Percentiles rank a stretch among this genome's conserved stretches.
phyloP scores from a whole-genome alignment of 2,888 invertebrate genomes.

The Andrena camellia region DNA sequence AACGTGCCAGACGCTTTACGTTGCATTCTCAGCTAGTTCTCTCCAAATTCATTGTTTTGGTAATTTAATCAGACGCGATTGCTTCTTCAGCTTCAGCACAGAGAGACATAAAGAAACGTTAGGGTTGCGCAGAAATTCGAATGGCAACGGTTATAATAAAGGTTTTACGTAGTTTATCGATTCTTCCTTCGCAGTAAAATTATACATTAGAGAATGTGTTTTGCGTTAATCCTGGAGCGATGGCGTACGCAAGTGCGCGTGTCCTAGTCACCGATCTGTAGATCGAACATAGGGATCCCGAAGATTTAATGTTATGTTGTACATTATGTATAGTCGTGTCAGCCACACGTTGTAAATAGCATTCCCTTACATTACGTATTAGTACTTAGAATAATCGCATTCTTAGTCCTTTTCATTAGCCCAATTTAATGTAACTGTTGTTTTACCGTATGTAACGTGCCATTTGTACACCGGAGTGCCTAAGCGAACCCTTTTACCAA shows the following conservation, averaged over 20 bases:
- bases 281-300: conserved; percentile 50
- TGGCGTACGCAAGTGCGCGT: conserved; percentile 45
- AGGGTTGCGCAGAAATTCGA: conserved; percentile 51
- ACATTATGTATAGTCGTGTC: conserved; percentile 48
- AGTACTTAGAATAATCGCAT: conserved; percentile 50
- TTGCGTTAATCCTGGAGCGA: conserved; percentile 35
- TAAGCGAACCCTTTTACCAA: conserved; percentile 67
- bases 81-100: background rate
- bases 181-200: conserved; percentile 27
- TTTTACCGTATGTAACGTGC: conserved; percentile 65
- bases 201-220: conserved; percentile 35
- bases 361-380: conserved; percentile 75
- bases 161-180: conserved; percentile 55
- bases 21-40: background rate
- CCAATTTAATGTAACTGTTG: conserved; percentile 52
- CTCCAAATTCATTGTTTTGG: background rate
- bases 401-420: conserved; percentile 59
- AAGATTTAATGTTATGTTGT: conserved; percentile 47
- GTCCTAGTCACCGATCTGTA: conserved; percentile 70
- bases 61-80: background rate
- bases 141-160: conserved; percentile 68
- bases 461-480: conserved; percentile 76
- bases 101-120: conserved; percentile 9
- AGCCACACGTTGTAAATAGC: conserved; percentile 77
- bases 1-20: background rate